Evolutionary conservation across 2,113 vertebrate species (phyloP).

Genomic region (Poeciliopsis retropinna): DNA sequence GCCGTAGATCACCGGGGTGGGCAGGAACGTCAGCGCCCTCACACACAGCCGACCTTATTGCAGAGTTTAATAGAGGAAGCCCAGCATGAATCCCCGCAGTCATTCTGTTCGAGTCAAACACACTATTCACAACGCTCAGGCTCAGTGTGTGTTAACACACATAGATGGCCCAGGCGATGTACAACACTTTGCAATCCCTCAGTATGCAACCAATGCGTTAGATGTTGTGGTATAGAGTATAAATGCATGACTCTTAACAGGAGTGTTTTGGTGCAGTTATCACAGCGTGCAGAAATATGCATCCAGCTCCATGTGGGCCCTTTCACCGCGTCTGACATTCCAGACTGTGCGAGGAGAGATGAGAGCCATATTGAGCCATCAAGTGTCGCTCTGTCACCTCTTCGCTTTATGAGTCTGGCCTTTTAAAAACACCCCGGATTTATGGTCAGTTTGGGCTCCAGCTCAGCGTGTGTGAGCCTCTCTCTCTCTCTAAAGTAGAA

Average conservation of each 20-base stretch:
- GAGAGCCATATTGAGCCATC: slow-evolving; percentile 61
- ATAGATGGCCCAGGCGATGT: slow-evolving; percentile 23
- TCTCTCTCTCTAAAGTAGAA: slow-evolving; percentile 25
- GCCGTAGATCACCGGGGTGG: slow-evolving; percentile 76
- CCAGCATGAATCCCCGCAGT: slow-evolving; percentile 79
- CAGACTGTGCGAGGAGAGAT: slow-evolving; percentile 23
- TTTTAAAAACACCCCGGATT: slow-evolving; percentile 73
- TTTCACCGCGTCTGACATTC: not conserved
- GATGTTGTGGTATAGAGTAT: slow-evolving; percentile 16
- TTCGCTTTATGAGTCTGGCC: slow-evolving; percentile 69
- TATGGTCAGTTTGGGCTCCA: slow-evolving; percentile 65
- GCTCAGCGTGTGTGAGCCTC: slow-evolving; percentile 33
- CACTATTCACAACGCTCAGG: slow-evolving; percentile 68
- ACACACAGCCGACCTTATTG: slow-evolving; percentile 77
- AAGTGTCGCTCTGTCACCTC: slow-evolving; percentile 63
- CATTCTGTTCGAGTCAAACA: slow-evolving; percentile 77
- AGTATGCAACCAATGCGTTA: slow-evolving; percentile 2
- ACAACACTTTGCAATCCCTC: slow-evolving; percentile 44
- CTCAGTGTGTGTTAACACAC: slow-evolving; percentile 36
- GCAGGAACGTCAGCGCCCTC: slow-evolving; percentile 75
- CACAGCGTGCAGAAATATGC: slow-evolving; percentile 1
- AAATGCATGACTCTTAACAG: slow-evolving; percentile 18
- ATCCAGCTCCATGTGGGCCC: not conserved
- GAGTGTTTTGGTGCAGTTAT: slow-evolving; percentile 39
- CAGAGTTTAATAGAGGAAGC: slow-evolving; percentile 80